Conservation (phyloP, 2,113 vertebrate genomes). For the Crotalus horridus region DNA sequence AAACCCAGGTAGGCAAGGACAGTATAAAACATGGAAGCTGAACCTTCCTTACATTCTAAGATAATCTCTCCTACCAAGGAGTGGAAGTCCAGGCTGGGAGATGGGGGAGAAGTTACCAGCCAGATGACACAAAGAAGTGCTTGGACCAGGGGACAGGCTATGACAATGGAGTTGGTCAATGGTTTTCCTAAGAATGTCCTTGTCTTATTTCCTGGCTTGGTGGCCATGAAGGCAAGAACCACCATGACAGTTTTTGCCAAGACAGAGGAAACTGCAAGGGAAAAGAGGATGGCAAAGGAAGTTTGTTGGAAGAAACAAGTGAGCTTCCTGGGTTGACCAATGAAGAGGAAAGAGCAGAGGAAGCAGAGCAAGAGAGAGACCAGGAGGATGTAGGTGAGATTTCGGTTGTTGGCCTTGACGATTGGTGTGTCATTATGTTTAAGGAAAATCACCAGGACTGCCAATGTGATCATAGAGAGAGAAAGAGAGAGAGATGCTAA, state of each 20-base stretch:
- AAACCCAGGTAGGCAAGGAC: not conserved
- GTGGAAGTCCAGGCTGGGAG: not conserved
- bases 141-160: not conserved
- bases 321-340: fast-evolving
- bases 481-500: not conserved
- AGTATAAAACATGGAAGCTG: not conserved
- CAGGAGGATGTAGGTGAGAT: not conserved
- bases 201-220: no score
- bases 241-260: not conserved
- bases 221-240: not conserved
- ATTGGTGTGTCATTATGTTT: not conserved
- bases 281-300: not conserved
- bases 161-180: not conserved
- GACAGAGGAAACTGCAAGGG: not conserved
- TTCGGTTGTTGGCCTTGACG: not conserved
- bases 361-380: not conserved
- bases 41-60: not conserved
- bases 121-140: not conserved
- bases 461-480: not conserved
- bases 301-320: not conserved
- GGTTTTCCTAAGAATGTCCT: not conserved
- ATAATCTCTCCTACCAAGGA: not conserved
- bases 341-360: not conserved
- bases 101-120: not conserved
- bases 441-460: not conserved